Evolutionary conservation across 2,797 vertebrate genomes (phyloP), one percentile per base, ranked within the genome.

Genomic region (Gymnothorax reevesii): DNA sequence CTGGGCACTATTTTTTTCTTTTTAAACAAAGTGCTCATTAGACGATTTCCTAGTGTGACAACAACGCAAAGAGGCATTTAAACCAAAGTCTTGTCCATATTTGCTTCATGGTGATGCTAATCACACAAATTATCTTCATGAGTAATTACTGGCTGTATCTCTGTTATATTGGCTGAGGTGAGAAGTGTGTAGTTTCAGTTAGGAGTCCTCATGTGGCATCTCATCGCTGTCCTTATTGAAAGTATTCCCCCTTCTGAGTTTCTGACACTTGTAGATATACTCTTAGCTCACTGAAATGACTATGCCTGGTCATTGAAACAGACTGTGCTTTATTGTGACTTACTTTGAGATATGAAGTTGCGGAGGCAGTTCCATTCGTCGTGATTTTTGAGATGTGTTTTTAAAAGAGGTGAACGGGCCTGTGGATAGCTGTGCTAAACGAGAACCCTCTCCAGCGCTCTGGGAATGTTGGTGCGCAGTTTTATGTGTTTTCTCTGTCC

Each of bases 91-190:
- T 9, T 10, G 49, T 42, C 33, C 33, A 22, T 7, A 8, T 55
- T 7, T 49, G 17, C 75, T 54, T 55, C 33, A 7, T 54, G 75
- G 49, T 22, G 49, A 54, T 22, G 49, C 8, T 54, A 79, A 79
- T 22, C 49, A 79, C 75, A 54, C 49, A 22, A 52, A 79, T 75
- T 75, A 54, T 79, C 75, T 79, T 79, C 75, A 20, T 42, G 75
- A 52, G 42, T 79, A 54, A 79, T 54, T 79, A 55, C 42, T 22
- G 12, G 27, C 33, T 42, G 15, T 42, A 0, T n/a, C 75, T 22
- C 75, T 54, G 49, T 20, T 79, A 2, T 20, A 42, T 15, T 22
- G 75, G 10, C 75, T 8, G 52, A 20, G 17, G 75, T 54, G n/a
- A 54, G 52, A 17, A 49, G 75, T 8, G 20, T 20, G 22, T 8